phyloP scores from a whole-genome alignment of 2,888 invertebrate species.

The Acanthococcus lagerstroemiae region DNA sequence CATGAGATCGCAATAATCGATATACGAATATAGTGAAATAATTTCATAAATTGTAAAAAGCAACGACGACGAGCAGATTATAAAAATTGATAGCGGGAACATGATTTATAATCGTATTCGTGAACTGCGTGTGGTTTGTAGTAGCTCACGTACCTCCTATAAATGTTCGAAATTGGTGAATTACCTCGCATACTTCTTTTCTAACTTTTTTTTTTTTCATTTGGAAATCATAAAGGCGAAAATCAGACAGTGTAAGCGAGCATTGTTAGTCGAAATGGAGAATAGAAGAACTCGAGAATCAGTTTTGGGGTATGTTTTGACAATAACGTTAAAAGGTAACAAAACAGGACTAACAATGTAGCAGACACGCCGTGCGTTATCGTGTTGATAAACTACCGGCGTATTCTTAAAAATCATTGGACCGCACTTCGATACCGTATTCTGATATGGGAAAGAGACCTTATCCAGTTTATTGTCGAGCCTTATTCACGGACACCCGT shows the following conservation, averaged over 20 bases:
- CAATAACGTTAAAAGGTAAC: conserved; percentile 12
- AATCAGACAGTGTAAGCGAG: not conserved
- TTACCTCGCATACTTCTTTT: not conserved
- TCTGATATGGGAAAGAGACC: conserved; percentile 28
- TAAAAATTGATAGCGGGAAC: conserved; percentile 27
- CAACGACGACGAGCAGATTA: too few relatives aligned
- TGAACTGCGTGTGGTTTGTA: conserved; percentile 16
- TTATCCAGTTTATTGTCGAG: too few relatives aligned
- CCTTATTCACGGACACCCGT: too few relatives aligned
- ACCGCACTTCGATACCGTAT: conserved; percentile 21
- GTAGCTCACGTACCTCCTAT: conserved; percentile 3
- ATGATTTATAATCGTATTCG: conserved; percentile 10
- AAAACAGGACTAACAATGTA: conserved; percentile 19
- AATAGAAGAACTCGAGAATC: conserved; percentile 19
- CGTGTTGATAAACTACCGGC: conserved; percentile 23
- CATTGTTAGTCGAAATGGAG: conserved; percentile 5
- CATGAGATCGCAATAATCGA: too few relatives aligned
- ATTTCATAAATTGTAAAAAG: too few relatives aligned
- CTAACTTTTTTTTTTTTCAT: not conserved
- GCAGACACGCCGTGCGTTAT: conserved; percentile 10
- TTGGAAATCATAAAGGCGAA: conserved; percentile 4
- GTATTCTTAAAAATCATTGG: conserved; percentile 28
- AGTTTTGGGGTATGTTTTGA: conserved; percentile 25
- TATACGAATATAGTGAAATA: too few relatives aligned
- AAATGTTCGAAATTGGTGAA: conserved; percentile 21